Conservation (phyloP, 35 echinoderm and acorn worm genomes). For the Anneissia japonica region DNA sequence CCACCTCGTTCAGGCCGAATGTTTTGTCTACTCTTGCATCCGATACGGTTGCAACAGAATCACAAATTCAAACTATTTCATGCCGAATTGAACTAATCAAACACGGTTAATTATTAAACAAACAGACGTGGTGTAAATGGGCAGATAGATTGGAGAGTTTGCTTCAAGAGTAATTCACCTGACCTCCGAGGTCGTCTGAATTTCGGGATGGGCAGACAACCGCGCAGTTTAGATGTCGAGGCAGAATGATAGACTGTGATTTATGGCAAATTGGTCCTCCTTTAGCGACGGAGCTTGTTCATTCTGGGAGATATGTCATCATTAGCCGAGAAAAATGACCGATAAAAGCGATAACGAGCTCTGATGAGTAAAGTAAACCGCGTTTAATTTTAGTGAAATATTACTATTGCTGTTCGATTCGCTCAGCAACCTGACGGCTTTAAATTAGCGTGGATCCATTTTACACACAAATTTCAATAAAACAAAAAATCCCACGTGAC, state of each 20-base stretch:
- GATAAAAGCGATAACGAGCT: not conserved
- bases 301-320: constrained; percentile 1
- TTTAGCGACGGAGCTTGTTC: not conserved
- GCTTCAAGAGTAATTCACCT: not conserved
- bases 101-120: not conserved
- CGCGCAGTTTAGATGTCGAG: not conserved
- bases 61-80: not conserved
- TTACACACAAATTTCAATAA: too few species aligned
- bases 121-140: not conserved
- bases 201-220: not conserved
- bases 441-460: too few species aligned
- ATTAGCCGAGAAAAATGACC: not conserved
- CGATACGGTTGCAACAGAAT: not conserved
- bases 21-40: too few species aligned
- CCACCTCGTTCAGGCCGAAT: too few species aligned
- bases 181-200: not conserved
- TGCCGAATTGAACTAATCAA: not conserved
- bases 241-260: not conserved
- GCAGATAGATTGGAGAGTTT: not conserved
- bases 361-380: not conserved
- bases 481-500: too few species aligned
- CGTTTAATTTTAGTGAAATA: not conserved
- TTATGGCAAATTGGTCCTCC: not conserved
- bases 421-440: not conserved
- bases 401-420: not conserved